Percentiles rank a stretch among this genome's conserved stretches.
Evolutionary conservation across 1,140 invertebrate species (phyloP).

Genomic region (Musca domestica): DNA sequence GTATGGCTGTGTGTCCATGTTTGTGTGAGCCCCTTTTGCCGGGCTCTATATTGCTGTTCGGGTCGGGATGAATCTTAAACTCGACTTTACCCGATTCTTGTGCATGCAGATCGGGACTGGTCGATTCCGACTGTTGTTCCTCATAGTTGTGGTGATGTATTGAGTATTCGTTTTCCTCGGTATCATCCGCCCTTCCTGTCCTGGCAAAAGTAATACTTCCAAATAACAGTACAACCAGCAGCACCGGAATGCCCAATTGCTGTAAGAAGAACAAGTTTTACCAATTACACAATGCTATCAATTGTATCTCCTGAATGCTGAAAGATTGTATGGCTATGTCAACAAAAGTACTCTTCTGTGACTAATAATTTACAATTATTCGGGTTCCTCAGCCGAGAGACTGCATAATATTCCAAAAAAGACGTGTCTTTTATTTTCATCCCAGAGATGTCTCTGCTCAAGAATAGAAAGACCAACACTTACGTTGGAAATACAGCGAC

Average conservation of each 20-base stretch:
- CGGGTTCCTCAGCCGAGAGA: too few relatives aligned
- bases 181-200: conserved; percentile 1
- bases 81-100: conserved; percentile 20
- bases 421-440: too few relatives aligned
- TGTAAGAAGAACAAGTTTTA: conserved; percentile 1
- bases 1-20: conserved; percentile 16
- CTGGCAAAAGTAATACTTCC: conserved; percentile 8
- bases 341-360: too few relatives aligned
- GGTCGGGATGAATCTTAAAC: conserved; percentile 1
- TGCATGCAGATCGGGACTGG: conserved; percentile 16
- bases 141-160: conserved; percentile 27
- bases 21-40: conserved; percentile 23
- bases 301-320: too few relatives aligned
- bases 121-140: background rate
- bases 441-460: too few relatives aligned
- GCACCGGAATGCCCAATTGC: conserved; percentile 10
- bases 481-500: too few relatives aligned
- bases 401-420: too few relatives aligned
- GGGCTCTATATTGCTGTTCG: conserved; percentile 4
- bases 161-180: conserved; percentile 19
- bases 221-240: conserved; percentile 23
- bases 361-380: too few relatives aligned
- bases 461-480: too few relatives aligned
- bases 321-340: too few relatives aligned
- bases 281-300: background rate